Percentiles rank a stretch among this genome's conserved stretches.
These are phyloP conservation scores for Drosophila triauraria DNA, from an alignment of 1,140 invertebrate species.

Conservation along the genomic window DNA sequence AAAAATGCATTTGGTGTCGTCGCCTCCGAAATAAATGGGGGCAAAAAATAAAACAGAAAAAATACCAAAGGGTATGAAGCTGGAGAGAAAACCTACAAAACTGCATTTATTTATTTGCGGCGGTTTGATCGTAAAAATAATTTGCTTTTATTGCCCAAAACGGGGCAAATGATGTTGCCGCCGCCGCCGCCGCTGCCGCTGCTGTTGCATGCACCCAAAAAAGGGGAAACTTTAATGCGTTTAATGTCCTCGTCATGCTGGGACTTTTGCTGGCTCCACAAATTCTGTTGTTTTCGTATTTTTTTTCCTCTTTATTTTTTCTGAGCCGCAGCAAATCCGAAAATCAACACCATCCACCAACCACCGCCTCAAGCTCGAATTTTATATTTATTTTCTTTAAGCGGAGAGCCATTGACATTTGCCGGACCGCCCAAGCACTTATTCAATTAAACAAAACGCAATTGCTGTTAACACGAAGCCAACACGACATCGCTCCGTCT, in stretches of 20 bases:
- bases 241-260: slow-evolving; percentile 72
- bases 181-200: slow-evolving; percentile 35
- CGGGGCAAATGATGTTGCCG: slow-evolving; percentile 44
- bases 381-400: slow-evolving; percentile 44
- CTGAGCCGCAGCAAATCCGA: slow-evolving; percentile 49
- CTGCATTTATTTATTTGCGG: slow-evolving; percentile 79
- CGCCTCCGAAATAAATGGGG: slow-evolving; percentile 33
- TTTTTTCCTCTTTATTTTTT: slow-evolving; percentile 6
- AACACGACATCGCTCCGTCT: slow-evolving; percentile 34
- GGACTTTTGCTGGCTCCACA: slow-evolving; percentile 16
- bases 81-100: slow-evolving; percentile 30
- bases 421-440: slow-evolving; percentile 47
- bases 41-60: slow-evolving; percentile 15
- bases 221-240: slow-evolving; percentile 59
- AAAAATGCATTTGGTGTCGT: slow-evolving; percentile 71
- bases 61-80: slow-evolving; percentile 20
- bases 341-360: slow-evolving; percentile 57
- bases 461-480: slow-evolving; percentile 55
- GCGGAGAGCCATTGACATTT: slow-evolving; percentile 66
- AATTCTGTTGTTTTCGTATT: slow-evolving; percentile 36
- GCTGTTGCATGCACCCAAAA: slow-evolving; percentile 38
- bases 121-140: slow-evolving; percentile 79
- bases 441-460: slow-evolving; percentile 79
- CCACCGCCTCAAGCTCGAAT: slow-evolving; percentile 20
- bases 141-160: slow-evolving; percentile 77